Evolutionary conservation across 2,888 invertebrate genomes (phyloP), one percentile per base, ranked within the genome.

Genomic region (Drosophila eohydei): DNA sequence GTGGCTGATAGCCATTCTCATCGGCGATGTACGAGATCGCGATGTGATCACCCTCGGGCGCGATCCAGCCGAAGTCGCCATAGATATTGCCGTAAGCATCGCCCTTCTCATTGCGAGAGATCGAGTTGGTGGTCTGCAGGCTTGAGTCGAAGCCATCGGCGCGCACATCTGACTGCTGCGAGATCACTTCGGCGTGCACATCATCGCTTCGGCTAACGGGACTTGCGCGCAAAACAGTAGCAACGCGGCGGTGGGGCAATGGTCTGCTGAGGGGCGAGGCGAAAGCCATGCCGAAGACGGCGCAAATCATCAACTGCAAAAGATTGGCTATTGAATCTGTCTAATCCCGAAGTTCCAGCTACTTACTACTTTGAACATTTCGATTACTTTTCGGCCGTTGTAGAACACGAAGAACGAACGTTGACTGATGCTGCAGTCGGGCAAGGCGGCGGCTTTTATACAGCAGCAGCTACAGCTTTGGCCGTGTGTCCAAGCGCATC

Each of bases 1-100:
- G 32, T 46, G 91, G 87, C 59, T 91, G 89, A 69, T 87, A 91
- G 28, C 91, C 91, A 56, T 90, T 79, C 71, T 91, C 91, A 68
- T 91, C 81, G 59, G 91, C 91, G 26, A 83, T 74, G 74, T 91
- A 91, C 4, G 41, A 26, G 14, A 91, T 61, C 26, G 80, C 60
- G 28, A 91, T 59, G 30, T 85, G 83, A 26, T 80, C 83, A 11
- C 91, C 91, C 57, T 91, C 91, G 51, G 91, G 90, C 8, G 89
- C 83, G 3, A 83, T 44, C 81, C 81, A 91, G 36, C 67, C 55
- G 54, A 69, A 91, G 14, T 46, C 21, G 11, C 91, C 91, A 2
- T 88, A 79, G 8, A 88, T 83, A 55, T 85, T 84, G 60, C 88
- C 89, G 32, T 90, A 81, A 12, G 43, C 83, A 74, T 92, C 88